A percentile compares a stretch with the other conserved stretches of the same genome.
Conservation (phyloP, 2,797 vertebrate species). For the Myotis planiceps region DNA sequence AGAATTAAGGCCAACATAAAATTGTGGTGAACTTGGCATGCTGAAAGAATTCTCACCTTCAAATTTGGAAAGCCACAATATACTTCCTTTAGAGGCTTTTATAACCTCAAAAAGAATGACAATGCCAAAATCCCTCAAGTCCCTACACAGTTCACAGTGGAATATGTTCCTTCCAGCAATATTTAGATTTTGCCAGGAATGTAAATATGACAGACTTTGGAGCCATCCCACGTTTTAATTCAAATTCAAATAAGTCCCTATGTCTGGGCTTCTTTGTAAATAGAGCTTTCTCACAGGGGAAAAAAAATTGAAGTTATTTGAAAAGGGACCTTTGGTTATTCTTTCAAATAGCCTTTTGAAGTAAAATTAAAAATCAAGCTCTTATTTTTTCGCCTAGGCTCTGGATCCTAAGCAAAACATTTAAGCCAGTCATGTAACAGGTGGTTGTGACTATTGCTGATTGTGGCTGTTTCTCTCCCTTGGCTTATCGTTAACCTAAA, state of each 20-base stretch:
- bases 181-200: conserved; percentile 43
- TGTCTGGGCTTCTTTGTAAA: conserved; percentile 12
- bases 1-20: conserved; percentile 44
- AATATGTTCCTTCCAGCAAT: conserved; percentile 37
- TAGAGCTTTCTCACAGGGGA: conserved; percentile 5
- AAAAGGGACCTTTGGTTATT: conserved; percentile 40
- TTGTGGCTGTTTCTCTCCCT: background rate
- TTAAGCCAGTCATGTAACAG: background rate
- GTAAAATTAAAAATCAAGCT: background rate
- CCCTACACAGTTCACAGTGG: background rate
- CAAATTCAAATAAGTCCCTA: conserved; percentile 45
- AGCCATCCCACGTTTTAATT: conserved; percentile 50
- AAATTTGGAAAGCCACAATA: conserved; percentile 40
- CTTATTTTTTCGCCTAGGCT: background rate
- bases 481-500: background rate
- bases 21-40: background rate
- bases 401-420: background rate
- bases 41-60: conserved; percentile 43
- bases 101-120: background rate
- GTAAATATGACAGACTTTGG: conserved; percentile 51
- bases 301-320: conserved; percentile 24
- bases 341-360: conserved; percentile 20
- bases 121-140: conserved; percentile 22
- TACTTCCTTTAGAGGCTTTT: conserved; percentile 16
- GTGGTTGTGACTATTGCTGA: background rate